These are phyloP conservation scores for Brenthis hecate DNA, from an alignment of 2,888 invertebrate genomes.

Conservation along the genomic window DNA sequence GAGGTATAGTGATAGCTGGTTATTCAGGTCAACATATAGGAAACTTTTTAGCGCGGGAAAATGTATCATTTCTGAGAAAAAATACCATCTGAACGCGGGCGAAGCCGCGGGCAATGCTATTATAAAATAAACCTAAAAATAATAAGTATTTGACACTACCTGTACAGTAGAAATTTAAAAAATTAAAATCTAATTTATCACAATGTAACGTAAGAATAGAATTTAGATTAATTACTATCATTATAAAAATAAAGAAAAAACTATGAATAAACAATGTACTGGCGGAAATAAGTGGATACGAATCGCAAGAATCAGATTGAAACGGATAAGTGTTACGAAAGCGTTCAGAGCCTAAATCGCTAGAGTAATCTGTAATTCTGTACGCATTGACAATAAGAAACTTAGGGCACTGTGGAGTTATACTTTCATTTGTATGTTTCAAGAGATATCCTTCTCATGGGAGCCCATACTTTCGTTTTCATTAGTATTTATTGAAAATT, in stretches of 20 bases:
- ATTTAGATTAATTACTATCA: conserved; percentile 25
- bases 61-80: too few relatives aligned
- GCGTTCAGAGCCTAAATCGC: conserved; percentile 29
- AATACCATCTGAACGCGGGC: too few relatives aligned
- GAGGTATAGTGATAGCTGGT: too few relatives aligned
- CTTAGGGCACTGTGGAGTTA: conserved; percentile 16
- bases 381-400: conserved; percentile 25
- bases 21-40: too few relatives aligned
- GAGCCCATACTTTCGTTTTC: neutral
- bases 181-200: too few relatives aligned
- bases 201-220: neutral
- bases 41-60: too few relatives aligned
- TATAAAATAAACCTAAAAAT: too few relatives aligned
- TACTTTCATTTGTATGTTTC: conserved; percentile 27
- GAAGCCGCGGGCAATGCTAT: too few relatives aligned
- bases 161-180: too few relatives aligned
- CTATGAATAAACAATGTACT: conserved; percentile 59
- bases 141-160: too few relatives aligned
- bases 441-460: neutral
- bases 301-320: conserved; percentile 30
- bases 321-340: conserved; percentile 32
- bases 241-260: conserved; percentile 49
- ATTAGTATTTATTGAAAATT: neutral
- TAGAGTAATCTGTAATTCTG: conserved; percentile 14
- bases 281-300: conserved; percentile 67